Evolutionary conservation across 2,113 vertebrate species (phyloP).

Genomic region (Misgurnus mizolepis): DNA sequence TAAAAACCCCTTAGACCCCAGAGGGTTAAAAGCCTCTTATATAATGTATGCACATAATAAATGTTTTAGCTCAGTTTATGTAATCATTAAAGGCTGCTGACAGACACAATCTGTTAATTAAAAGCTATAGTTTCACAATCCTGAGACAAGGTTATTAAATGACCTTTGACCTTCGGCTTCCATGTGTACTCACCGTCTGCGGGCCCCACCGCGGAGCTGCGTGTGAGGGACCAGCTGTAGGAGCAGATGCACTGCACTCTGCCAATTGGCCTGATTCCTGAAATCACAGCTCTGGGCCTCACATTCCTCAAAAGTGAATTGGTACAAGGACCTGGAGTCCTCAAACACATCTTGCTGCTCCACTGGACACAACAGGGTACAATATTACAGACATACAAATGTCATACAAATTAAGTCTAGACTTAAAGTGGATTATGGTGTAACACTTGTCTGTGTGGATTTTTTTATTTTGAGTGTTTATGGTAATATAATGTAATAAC

Average conservation of each 20-base stretch:
- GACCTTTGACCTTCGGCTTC: background rate
- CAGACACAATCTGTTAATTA: constrained; percentile 25
- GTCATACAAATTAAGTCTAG: background rate
- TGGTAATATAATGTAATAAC: no score
- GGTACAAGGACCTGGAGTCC: constrained; percentile 80
- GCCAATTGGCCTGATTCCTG: constrained; percentile 80
- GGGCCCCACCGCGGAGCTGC: constrained; percentile 66
- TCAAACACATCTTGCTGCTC: constrained; percentile 81
- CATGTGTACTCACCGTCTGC: constrained; percentile 74
- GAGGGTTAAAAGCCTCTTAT: background rate
- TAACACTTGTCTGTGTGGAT: no score
- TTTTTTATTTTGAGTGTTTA: no score
- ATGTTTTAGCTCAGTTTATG: background rate
- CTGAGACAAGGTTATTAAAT: background rate
- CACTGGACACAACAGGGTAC: constrained; percentile 66
- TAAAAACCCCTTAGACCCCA: no score
- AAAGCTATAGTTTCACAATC: constrained; percentile 7
- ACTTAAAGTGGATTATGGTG: background rate
- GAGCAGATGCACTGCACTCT: constrained; percentile 78
- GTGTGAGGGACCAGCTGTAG: constrained; percentile 72
- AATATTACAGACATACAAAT: background rate
- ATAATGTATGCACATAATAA: background rate
- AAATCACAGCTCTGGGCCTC: constrained; percentile 81
- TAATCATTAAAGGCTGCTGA: constrained; percentile 3
- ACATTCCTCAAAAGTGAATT: constrained; percentile 86